These are phyloP conservation scores for Glyphotaelius pellucidus DNA, from an alignment of 2,888 invertebrate species.

Conservation along the genomic window DNA sequence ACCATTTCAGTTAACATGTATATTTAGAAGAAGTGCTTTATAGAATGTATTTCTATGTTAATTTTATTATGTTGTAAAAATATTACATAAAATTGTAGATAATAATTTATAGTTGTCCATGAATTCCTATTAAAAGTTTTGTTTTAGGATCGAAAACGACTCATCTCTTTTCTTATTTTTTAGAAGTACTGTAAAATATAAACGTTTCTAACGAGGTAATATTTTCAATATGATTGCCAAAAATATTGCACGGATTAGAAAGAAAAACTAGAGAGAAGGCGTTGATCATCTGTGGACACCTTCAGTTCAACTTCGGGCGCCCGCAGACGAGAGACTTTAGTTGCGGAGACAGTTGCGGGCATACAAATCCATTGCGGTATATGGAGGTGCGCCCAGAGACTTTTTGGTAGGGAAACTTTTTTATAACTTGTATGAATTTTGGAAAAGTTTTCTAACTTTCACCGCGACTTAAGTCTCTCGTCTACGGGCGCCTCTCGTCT, in stretches of 20 bases:
- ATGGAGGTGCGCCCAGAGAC: too few relatives aligned
- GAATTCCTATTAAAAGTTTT: not conserved
- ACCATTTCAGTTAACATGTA: slow-evolving; percentile 2
- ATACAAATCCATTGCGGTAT: too few relatives aligned
- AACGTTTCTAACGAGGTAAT: not conserved
- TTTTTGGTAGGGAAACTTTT: too few relatives aligned
- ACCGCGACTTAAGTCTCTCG: too few relatives aligned
- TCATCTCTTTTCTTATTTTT: not conserved
- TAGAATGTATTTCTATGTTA: slow-evolving; percentile 16
- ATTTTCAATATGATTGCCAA: not conserved
- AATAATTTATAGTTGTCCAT: not conserved
- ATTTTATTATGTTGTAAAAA: not conserved
- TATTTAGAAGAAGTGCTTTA: slow-evolving; percentile 21
- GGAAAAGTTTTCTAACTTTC: too few relatives aligned
- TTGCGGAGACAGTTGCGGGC: too few relatives aligned
- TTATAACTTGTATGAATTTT: too few relatives aligned
- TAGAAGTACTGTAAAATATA: not conserved
- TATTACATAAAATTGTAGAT: not conserved
- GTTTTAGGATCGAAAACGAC: not conserved
- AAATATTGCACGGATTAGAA: not conserved
- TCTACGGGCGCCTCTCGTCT: too few relatives aligned
- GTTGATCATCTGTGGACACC: not conserved
- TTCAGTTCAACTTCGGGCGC: not conserved
- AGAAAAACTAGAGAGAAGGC: not conserved
- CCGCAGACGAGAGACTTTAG: too few relatives aligned